Evolutionary conservation across 1,140 invertebrate genomes (phyloP).

Genomic region (Teleogryllus occipitalis): DNA sequence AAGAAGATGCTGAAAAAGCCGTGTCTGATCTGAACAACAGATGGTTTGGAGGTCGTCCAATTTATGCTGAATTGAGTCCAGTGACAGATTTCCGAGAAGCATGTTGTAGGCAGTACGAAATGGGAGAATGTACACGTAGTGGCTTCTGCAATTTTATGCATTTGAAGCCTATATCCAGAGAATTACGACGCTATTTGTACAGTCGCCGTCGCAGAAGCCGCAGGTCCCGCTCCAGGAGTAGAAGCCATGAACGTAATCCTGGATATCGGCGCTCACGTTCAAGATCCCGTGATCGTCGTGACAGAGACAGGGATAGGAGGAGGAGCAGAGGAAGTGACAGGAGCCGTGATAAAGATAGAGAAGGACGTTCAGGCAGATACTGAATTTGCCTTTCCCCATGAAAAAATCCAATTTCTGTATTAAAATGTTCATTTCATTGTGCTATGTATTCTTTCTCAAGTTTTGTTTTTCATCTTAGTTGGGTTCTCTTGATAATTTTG

Average conservation of each 20-base stretch:
- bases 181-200: slow-evolving; percentile 75
- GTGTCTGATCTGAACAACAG: slow-evolving; percentile 95
- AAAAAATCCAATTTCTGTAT: neutral
- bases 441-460: neutral
- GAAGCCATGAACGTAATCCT: slow-evolving; percentile 27
- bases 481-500: neutral
- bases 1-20: slow-evolving; percentile 96
- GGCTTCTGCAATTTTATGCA: slow-evolving; percentile 99
- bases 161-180: slow-evolving; percentile 93
- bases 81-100: slow-evolving; percentile 99
- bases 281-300: slow-evolving; percentile 23
- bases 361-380: slow-evolving; percentile 20
- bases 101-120: slow-evolving; percentile 98
- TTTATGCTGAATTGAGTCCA: slow-evolving; percentile 95
- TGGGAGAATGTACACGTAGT: slow-evolving; percentile 96
- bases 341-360: slow-evolving; percentile 18
- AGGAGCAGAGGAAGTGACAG: slow-evolving; percentile 7
- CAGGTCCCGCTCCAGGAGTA: slow-evolving; percentile 26
- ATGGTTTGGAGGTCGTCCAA: slow-evolving; percentile 98
- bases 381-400: neutral
- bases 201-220: slow-evolving; percentile 39
- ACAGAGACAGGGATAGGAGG: slow-evolving; percentile 19
- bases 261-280: slow-evolving; percentile 27
- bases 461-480: neutral
- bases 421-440: neutral